Evolutionary conservation across 2,113 vertebrate species (phyloP).

Genomic region (Crotalus tigris): DNA sequence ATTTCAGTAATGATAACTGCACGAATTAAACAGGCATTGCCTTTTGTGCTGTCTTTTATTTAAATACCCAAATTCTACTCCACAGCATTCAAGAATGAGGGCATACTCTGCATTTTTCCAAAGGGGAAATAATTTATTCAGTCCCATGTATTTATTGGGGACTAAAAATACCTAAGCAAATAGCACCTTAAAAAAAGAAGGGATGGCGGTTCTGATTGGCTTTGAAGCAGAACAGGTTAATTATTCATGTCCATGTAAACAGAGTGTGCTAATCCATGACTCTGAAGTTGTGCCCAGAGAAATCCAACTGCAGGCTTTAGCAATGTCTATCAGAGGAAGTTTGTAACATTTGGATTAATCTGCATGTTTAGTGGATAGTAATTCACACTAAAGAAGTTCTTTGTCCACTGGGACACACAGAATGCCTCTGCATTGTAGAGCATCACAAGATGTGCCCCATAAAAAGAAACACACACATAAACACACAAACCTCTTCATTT

Average conservation of each 20-base stretch:
- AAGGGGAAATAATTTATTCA: conserved; percentile 26
- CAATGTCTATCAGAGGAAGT: conserved; percentile 48
- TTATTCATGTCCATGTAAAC: conserved; percentile 63
- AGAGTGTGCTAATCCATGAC: conserved; percentile 42
- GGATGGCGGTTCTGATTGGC: conserved; percentile 43
- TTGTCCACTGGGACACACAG: conserved; percentile 38
- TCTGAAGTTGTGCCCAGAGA: conserved; percentile 54
- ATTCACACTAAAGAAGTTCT: conserved; percentile 41
- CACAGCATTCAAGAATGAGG: background rate
- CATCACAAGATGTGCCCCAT: conserved; percentile 52
- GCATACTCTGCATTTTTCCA: background rate
- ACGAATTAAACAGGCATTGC: conserved; percentile 59
- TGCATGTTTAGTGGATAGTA: conserved; percentile 55
- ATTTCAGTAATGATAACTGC: conserved; percentile 55
- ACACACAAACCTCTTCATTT: conserved; percentile 37
- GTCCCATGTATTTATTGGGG: conserved; percentile 25
- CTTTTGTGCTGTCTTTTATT: conserved; percentile 40
- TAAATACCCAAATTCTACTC: conserved; percentile 43
- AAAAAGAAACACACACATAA: conserved; percentile 26
- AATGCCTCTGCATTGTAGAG: conserved; percentile 50
- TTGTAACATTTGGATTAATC: conserved; percentile 62
- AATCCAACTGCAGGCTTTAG: conserved; percentile 47
- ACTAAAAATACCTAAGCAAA: conserved; percentile 27
- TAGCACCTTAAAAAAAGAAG: conserved; percentile 36
- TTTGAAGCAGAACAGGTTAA: conserved; percentile 51